These are phyloP conservation scores for Ginglymostoma cirratum DNA, from an alignment of 2,113 vertebrate genomes.

Conservation along the genomic window DNA sequence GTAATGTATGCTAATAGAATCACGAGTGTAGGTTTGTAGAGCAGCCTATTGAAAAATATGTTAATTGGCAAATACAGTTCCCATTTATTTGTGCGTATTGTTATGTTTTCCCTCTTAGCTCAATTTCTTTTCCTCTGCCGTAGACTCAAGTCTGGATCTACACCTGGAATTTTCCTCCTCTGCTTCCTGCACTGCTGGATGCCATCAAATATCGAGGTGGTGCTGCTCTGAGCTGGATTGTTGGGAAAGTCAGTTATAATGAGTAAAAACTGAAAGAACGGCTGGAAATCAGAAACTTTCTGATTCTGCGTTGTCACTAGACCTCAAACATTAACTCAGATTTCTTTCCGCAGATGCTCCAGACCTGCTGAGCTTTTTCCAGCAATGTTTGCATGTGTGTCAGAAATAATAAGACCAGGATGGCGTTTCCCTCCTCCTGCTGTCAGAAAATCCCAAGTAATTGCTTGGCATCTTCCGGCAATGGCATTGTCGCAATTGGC, in stretches of 20 bases:
- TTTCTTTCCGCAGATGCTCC: no score
- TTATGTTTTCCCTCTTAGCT: neutral
- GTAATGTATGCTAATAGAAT: conserved; percentile 16
- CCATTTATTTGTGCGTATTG: neutral
- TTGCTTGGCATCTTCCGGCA: neutral
- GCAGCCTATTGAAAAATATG: conserved; percentile 24
- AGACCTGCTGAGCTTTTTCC: no score
- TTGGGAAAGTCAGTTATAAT: neutral
- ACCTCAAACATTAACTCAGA: no score
- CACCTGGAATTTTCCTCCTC: neutral
- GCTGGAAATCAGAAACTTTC: no score
- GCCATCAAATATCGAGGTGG: neutral
- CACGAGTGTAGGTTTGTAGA: neutral
- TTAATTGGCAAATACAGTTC: conserved; percentile 14
- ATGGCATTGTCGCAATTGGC: neutral
- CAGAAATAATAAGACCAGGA: no score
- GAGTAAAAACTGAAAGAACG: no score
- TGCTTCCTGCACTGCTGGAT: neutral
- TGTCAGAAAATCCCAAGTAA: neutral
- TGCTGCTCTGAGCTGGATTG: neutral
- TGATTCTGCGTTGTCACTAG: no score
- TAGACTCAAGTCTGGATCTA: neutral
- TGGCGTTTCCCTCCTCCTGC: neutral
- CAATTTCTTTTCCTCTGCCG: neutral
- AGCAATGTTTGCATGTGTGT: no score